These are phyloP conservation scores for Caenorhabditis sp. DNA, from an alignment of 2,888 invertebrate species.

Conservation along the genomic window DNA sequence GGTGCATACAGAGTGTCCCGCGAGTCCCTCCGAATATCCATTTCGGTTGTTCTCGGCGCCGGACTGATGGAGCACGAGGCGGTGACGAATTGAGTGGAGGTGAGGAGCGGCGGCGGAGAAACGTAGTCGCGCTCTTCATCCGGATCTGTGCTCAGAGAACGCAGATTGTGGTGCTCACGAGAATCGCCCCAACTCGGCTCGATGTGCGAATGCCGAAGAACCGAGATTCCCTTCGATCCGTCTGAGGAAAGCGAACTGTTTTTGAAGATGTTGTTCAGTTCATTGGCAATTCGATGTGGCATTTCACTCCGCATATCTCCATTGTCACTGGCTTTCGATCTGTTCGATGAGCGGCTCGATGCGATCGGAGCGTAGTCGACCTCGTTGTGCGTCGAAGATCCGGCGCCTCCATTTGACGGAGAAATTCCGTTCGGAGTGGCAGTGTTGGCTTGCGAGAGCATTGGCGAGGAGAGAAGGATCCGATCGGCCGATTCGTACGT, in stretches of 20 bases:
- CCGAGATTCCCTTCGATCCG: constrained; percentile 24
- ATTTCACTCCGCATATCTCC: constrained; percentile 55
- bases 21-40: constrained; percentile 15
- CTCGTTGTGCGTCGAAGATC: constrained; percentile 34
- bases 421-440: constrained; percentile 49
- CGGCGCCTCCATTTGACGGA: constrained; percentile 32
- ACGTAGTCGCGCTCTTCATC: constrained; percentile 55
- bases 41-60: background rate
- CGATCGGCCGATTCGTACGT: constrained; percentile 63
- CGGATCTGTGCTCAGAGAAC: constrained; percentile 40
- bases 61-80: constrained; percentile 48
- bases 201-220: constrained; percentile 43
- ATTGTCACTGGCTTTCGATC: constrained; percentile 36
- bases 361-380: constrained; percentile 31
- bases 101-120: constrained; percentile 50
- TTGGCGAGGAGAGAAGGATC: constrained; percentile 41
- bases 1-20: constrained; percentile 44
- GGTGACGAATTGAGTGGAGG: constrained; percentile 39
- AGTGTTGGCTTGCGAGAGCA: constrained; percentile 50
- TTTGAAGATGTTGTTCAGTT: constrained; percentile 61
- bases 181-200: constrained; percentile 24
- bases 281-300: constrained; percentile 60
- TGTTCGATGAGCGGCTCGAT: constrained; percentile 54
- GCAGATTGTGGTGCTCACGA: constrained; percentile 22
- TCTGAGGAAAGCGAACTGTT: constrained; percentile 37